phyloP scores from a whole-genome alignment of 2,888 invertebrate species.

The Drosophila vallismaia region DNA sequence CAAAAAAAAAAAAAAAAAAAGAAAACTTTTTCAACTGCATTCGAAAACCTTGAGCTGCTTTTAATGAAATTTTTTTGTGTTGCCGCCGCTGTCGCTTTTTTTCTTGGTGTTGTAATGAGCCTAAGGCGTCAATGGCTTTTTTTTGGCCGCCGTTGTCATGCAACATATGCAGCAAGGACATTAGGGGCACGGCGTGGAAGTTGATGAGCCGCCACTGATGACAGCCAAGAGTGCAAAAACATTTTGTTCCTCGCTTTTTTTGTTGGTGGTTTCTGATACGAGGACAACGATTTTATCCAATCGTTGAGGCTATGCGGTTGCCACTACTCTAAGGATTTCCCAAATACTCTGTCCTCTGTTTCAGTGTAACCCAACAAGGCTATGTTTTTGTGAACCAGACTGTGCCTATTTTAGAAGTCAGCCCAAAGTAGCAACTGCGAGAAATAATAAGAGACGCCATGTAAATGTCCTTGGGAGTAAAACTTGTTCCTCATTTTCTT shows the following conservation, averaged over 20 bases:
- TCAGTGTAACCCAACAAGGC: neutral
- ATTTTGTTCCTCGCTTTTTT: slow-evolving; percentile 14
- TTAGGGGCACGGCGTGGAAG: slow-evolving; percentile 1
- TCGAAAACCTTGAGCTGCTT: slow-evolving; percentile 72
- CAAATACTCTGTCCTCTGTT: neutral
- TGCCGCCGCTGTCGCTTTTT: slow-evolving; percentile 28
- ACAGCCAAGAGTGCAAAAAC: slow-evolving; percentile 28
- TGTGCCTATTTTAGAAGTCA: slow-evolving; percentile 50
- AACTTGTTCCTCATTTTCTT: slow-evolving; percentile 55
- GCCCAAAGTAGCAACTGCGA: slow-evolving; percentile 56
- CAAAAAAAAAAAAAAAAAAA: slow-evolving; percentile 18
- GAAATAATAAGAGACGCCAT: slow-evolving; percentile 70
- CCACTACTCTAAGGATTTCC: slow-evolving; percentile 7
- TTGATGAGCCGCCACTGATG: slow-evolving; percentile 45
- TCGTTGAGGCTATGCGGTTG: slow-evolving; percentile 33
- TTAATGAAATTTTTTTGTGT: slow-evolving; percentile 64
- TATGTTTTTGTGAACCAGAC: neutral
- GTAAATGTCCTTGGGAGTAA: slow-evolving; percentile 68
- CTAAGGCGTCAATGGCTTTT: slow-evolving; percentile 59
- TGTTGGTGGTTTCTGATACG: slow-evolving; percentile 32
- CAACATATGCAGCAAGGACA: slow-evolving; percentile 59
- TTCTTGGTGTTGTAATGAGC: slow-evolving; percentile 56
- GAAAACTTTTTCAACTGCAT: slow-evolving; percentile 69
- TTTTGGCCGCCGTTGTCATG: slow-evolving; percentile 44
- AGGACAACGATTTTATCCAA: slow-evolving; percentile 44